Percentiles rank a stretch among this genome's conserved stretches.
These are phyloP conservation scores for Clarias macrocephalus DNA, from an alignment of 2,113 vertebrate genomes.

Conservation along the genomic window DNA sequence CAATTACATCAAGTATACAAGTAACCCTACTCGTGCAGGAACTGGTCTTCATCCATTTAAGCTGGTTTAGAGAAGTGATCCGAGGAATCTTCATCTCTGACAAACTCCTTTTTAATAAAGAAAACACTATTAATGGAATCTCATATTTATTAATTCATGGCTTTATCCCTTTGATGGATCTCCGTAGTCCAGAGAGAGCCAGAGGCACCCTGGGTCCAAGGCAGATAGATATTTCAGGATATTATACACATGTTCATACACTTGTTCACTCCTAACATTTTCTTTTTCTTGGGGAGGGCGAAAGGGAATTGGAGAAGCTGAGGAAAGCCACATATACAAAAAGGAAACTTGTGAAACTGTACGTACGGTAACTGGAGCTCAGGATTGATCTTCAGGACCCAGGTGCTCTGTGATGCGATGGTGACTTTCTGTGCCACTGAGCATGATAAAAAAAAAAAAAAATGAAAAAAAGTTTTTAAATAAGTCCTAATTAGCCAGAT, in stretches of 20 bases:
- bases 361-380: slow-evolving; percentile 2
- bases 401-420: background rate
- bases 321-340: background rate
- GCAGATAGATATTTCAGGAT: background rate
- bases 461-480: background rate
- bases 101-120: background rate
- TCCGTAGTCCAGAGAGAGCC: background rate
- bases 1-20: too few species aligned
- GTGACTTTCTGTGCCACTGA: background rate
- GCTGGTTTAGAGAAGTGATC: background rate
- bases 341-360: slow-evolving; percentile 17
- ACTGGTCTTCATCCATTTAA: background rate
- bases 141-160: background rate
- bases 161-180: background rate
- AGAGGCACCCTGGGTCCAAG: too few species aligned
- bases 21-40: background rate
- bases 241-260: background rate
- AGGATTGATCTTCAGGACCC: background rate
- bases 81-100: background rate
- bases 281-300: background rate
- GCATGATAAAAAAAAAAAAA: background rate
- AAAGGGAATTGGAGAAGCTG: slow-evolving; percentile 4
- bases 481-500: too few species aligned
- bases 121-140: background rate
- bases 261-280: background rate